Conservation (phyloP, 2,888 invertebrate genomes). For the Athrips mouffetella region DNA sequence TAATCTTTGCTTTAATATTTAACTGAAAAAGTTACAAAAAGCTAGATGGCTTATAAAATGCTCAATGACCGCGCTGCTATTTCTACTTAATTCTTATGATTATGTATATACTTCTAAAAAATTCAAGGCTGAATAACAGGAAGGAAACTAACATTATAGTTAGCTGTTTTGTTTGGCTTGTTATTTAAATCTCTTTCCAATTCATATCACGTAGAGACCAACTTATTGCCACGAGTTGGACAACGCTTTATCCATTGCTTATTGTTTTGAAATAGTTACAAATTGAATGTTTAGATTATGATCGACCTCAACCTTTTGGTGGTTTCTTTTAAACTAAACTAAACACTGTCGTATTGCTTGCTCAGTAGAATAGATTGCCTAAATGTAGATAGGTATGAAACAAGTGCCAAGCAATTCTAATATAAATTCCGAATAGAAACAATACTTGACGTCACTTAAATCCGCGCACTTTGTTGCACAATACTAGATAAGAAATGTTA, state of each 20-base stretch:
- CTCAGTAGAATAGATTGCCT: neutral
- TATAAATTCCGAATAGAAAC: neutral
- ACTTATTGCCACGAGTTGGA: neutral
- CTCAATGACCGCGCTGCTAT: too few species aligned
- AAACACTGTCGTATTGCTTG: slow-evolving; percentile 5
- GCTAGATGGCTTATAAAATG: too few species aligned
- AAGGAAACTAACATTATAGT: too few species aligned
- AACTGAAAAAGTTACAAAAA: neutral
- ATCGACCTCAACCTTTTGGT: slow-evolving; percentile 47
- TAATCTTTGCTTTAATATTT: neutral
- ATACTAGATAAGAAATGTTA: slow-evolving; percentile 1
- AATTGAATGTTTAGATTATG: slow-evolving; percentile 41
- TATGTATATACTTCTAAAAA: too few species aligned
- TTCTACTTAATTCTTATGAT: too few species aligned
- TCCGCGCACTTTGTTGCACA: neutral
- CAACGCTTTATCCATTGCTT: slow-evolving; percentile 30
- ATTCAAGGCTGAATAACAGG: too few species aligned
- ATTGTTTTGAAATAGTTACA: slow-evolving; percentile 45
- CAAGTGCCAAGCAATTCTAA: neutral
- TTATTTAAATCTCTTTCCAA: too few species aligned
- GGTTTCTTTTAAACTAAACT: slow-evolving; percentile 26
- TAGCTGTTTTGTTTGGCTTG: too few species aligned
- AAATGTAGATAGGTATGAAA: neutral
- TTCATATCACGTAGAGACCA: neutral
- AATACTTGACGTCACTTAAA: neutral